Conservation (phyloP, 2,113 vertebrate species). For the Nibea coibor region DNA sequence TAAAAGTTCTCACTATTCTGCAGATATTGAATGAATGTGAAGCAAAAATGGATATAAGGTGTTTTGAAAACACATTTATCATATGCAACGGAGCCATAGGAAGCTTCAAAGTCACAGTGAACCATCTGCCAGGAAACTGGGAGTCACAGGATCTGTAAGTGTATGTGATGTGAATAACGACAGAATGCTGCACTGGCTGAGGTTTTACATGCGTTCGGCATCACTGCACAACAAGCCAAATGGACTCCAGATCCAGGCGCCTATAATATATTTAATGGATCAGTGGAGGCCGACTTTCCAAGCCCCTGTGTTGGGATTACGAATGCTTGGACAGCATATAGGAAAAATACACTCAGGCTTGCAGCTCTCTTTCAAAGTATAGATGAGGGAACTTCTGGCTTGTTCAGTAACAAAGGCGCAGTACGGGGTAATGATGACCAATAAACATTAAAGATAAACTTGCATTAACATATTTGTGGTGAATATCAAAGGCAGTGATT, state of each 20-base stretch:
- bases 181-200: conserved; percentile 52
- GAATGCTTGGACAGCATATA: conserved; percentile 61
- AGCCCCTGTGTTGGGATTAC: conserved; percentile 63
- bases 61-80: conserved; percentile 33
- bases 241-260: conserved; percentile 69
- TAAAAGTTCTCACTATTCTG: conserved; percentile 5
- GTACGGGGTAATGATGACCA: not conserved
- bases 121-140: conserved; percentile 69
- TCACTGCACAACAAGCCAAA: conserved; percentile 71
- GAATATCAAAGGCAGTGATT: conserved; percentile 4
- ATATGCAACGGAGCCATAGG: conserved; percentile 34
- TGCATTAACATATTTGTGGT: conserved; percentile 14
- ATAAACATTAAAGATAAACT: not conserved
- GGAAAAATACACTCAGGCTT: conserved; percentile 49
- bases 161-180: conserved; percentile 70
- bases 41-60: conserved; percentile 16
- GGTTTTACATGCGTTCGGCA: conserved; percentile 71
- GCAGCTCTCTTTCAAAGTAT: conserved; percentile 19
- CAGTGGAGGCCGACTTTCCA: conserved; percentile 65
- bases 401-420: not conserved
- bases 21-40: not conserved
- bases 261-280: conserved; percentile 73
- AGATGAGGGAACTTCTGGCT: conserved; percentile 3
- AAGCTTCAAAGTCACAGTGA: conserved; percentile 57
- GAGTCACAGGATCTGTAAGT: conserved; percentile 68